These are phyloP conservation scores for Neoseiulus cucumeris DNA, from an alignment of 1,140 invertebrate genomes.

Conservation along the genomic window DNA sequence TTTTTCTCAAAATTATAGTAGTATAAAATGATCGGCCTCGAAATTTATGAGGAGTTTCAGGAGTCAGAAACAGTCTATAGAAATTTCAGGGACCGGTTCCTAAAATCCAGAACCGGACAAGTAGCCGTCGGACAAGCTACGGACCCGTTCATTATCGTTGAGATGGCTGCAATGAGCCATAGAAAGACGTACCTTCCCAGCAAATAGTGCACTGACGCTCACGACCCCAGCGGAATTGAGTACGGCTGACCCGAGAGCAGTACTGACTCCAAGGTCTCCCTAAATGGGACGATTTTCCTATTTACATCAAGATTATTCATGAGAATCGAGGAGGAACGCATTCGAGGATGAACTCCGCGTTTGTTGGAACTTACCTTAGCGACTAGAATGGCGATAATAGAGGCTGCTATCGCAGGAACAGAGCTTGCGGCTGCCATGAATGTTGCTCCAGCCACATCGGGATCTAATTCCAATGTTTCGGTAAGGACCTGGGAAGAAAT, in stretches of 20 bases:
- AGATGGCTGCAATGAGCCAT: too few relatives aligned
- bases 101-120: neutral
- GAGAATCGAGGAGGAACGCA: too few relatives aligned
- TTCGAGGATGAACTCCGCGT: too few relatives aligned
- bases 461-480: slow-evolving; percentile 39
- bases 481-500: neutral
- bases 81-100: too few relatives aligned
- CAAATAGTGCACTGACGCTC: slow-evolving; percentile 56
- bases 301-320: too few relatives aligned
- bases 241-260: slow-evolving; percentile 70
- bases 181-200: slow-evolving; percentile 41
- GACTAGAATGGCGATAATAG: slow-evolving; percentile 82
- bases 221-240: slow-evolving; percentile 94
- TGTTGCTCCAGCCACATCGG: slow-evolving; percentile 73
- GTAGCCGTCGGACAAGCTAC: too few relatives aligned
- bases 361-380: slow-evolving; percentile 42
- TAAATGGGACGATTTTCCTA: slow-evolving; percentile 20
- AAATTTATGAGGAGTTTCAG: too few relatives aligned
- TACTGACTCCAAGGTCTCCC: slow-evolving; percentile 65
- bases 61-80: too few relatives aligned
- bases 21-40: too few relatives aligned
- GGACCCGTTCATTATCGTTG: too few relatives aligned
- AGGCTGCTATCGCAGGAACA: slow-evolving; percentile 77
- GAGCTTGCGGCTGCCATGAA: slow-evolving; percentile 88
- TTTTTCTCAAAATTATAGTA: too few relatives aligned